phyloP scores from a whole-genome alignment of 2,113 vertebrate species.

The Mustelus asterias region DNA sequence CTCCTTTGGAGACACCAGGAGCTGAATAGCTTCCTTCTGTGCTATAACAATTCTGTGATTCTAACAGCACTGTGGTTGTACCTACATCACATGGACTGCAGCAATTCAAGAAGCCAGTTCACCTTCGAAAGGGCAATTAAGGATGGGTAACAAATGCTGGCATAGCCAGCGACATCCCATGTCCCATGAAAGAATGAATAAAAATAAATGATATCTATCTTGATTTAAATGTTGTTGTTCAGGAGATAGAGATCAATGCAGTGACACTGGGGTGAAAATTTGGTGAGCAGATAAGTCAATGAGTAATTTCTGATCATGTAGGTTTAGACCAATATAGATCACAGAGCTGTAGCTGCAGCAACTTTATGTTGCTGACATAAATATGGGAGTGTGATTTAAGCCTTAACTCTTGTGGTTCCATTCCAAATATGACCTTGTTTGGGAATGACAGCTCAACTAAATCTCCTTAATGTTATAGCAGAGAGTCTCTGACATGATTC shows the following conservation, averaged over 20 bases:
- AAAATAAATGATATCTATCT: no score
- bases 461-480: background rate
- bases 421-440: background rate
- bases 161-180: no score
- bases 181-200: no score
- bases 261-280: background rate
- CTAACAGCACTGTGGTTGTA: no score
- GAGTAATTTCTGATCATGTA: background rate
- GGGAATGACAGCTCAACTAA: background rate
- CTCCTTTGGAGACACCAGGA: no score
- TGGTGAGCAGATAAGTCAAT: background rate
- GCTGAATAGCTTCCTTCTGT: no score
- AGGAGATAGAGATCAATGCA: background rate
- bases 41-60: no score
- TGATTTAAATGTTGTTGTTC: background rate
- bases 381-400: background rate
- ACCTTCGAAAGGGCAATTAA: no score
- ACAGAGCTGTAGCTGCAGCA: background rate
- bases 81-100: no score
- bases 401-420: background rate
- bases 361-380: background rate
- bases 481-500: background rate
- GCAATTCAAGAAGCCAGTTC: no score
- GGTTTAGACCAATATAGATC: background rate
- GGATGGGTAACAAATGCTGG: no score